Base-by-base conservation (phyloP, 2,797 vertebrate species). In the Gallirallus australis region DNA sequence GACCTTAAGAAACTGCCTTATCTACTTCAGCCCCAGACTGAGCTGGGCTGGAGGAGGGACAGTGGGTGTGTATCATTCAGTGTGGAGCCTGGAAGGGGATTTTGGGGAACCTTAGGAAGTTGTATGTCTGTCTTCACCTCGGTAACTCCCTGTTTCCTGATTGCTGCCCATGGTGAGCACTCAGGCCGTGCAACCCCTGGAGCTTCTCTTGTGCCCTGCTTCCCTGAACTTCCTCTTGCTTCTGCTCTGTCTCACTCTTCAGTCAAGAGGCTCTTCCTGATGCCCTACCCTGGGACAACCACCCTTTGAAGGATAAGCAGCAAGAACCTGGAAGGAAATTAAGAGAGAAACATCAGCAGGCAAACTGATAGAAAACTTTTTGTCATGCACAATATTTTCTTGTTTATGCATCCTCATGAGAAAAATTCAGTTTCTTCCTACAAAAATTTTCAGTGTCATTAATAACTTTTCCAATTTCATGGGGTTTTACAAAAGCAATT, bases 131-230 rank as follows among this genome's bases (percentile, higher is more conserved):
- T 23, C n/a, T 81, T 71, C 72, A 21, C 50, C 25, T 19, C n/a
- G 30, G 21, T 73, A 39, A 9, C 6, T 86, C 21, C 15, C 12
- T 13, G 5, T 65, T 78, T 50, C n/a, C 63, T 61, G 35, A 25
- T 24, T 2, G 1, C 47, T 71, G n/a, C 27, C 24, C 15, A 31
- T 3, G 19, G 33, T 57, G 42, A 61, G 23, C 24, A 11, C 17
- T 47, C 30, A 14, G n/a, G n/a, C 15, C 1, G 0, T 23, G 19
- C n/a, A 90, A 25, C 15, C 27, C 9, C 0, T 0, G 6, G n/a
- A 65, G 11, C 35, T 40, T 60, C 16, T 21, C 21, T 4, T 30
- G 11, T 1, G 0, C 6, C 6, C 3, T 4, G 9, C 9, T 20
- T 2, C 11, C 7, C 5, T 1, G 19, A 25, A 80, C 6, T 3